phyloP scores from a whole-genome alignment of 2,113 vertebrate species.

The Orycteropus afer region DNA sequence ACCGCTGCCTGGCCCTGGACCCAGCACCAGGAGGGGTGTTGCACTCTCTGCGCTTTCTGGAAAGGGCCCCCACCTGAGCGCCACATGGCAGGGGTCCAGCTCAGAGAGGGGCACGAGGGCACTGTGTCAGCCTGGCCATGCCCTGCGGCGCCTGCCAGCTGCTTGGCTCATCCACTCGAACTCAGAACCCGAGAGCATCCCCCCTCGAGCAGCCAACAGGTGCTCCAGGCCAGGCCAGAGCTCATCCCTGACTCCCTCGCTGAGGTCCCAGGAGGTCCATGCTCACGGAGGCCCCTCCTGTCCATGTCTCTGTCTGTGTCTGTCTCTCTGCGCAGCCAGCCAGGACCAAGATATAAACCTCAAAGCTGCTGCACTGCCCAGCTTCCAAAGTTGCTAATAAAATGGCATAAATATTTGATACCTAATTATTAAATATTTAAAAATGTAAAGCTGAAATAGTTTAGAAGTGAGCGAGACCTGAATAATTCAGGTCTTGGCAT shows the following conservation, averaged over 20 bases:
- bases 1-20: rapidly evolving
- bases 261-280: no score
- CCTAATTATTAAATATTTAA: conserved; percentile 89
- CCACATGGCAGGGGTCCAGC: no score
- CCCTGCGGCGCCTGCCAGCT: no score
- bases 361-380: conserved; percentile 73
- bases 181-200: no score
- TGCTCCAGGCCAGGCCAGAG: no score
- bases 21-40: rapidly evolving
- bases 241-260: no score
- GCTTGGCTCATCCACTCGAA: no score
- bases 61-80: background rate
- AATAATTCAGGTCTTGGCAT: conserved; percentile 85
- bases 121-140: no score
- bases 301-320: background rate
- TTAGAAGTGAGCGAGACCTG: conserved; percentile 82
- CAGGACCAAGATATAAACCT: conserved; percentile 68
- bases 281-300: background rate
- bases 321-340: conserved; percentile 26
- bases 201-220: no score
- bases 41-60: rapidly evolving
- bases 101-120: no score
- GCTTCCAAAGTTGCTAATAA: conserved; percentile 86
- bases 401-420: conserved; percentile 88
- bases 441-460: conserved; percentile 86